phyloP scores from a whole-genome alignment of 2,113 vertebrate species.

The Abramis brama region DNA sequence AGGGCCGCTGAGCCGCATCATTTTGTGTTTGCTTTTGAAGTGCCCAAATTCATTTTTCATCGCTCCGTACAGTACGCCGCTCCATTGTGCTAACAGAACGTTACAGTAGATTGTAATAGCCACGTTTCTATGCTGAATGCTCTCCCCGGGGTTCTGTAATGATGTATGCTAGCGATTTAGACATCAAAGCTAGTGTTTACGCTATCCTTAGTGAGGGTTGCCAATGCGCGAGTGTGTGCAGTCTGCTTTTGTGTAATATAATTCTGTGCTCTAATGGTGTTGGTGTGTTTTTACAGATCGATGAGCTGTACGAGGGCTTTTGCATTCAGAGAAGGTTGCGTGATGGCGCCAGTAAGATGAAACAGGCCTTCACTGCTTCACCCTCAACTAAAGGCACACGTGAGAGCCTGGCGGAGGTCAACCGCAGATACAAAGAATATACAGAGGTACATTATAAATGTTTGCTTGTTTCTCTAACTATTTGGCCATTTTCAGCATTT shows the following conservation, averaged over 20 bases:
- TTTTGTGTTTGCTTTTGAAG: conserved; percentile 31
- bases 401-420: conserved; percentile 92
- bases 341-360: conserved; percentile 96
- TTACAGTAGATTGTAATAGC: conserved; percentile 24
- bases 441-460: conserved; percentile 83
- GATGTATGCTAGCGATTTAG: background rate
- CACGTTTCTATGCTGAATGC: conserved; percentile 29
- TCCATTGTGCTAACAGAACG: conserved; percentile 14
- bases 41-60: conserved; percentile 29
- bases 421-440: conserved; percentile 91
- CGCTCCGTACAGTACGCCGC: background rate
- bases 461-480: background rate
- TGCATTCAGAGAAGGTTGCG: conserved; percentile 94
- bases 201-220: conserved; percentile 2
- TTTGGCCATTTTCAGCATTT: background rate
- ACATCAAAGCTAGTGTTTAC: conserved; percentile 2
- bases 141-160: conserved; percentile 6
- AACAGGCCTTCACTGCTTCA: conserved; percentile 92
- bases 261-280: background rate
- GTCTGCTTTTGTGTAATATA: conserved; percentile 15
- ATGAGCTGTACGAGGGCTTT: conserved; percentile 96
- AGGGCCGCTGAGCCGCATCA: background rate
- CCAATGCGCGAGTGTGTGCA: background rate
- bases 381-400: conserved; percentile 92
- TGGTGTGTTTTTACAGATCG: conserved; percentile 80